Base-by-base conservation (phyloP, 2,888 invertebrate species). In the Priocnemis perturbator region DNA sequence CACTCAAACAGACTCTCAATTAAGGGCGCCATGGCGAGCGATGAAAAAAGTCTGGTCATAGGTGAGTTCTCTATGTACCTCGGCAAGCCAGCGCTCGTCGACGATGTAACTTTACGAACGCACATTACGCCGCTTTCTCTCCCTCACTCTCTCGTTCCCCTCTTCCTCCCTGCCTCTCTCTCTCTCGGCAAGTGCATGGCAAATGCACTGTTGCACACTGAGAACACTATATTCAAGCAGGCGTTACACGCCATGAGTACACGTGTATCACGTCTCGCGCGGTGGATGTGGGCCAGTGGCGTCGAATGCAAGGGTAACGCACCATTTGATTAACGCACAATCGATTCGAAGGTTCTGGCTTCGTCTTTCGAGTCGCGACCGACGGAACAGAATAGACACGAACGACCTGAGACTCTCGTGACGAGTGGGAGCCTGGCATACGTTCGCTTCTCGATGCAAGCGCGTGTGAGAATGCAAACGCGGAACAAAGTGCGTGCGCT, bases 241-340 rank as follows among this genome's bases (percentile, higher is more conserved):
- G 81, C 79, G 81, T 80, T 79, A 79, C 81, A 77, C 69, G 77
- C 81, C 69, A 74, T 70, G 74, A 70, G 66, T 80, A 80, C 79
- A 80, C 79, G 81, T 80, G 79, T 80, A 81, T 61, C 74, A 50
- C 69, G 79, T 78, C 72, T 73, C 74, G 74, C 56, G 67, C 72
- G 72, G 66, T 67, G 61, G 76, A 78, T 78, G 76, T 67, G 61
- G 78, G 72, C 81, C 81, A 79, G 69, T 79, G 79, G 79, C 79
- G 81, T 76, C 58, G 78, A 55, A 60, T 64, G 60, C 66, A 50
- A 66, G 70, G 77, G 74, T 69, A 73, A 75, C 68, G 78, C 69
- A 37, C 37, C 78, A 80, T 70, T 74, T 69, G 80, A 79, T 79
- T 69, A 79, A 70, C 79, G 69, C 67, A 67, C 63, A 19, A 20